Base-by-base conservation (phyloP, 1,140 invertebrate genomes). In the Stenopsyche tienmushanensis region DNA sequence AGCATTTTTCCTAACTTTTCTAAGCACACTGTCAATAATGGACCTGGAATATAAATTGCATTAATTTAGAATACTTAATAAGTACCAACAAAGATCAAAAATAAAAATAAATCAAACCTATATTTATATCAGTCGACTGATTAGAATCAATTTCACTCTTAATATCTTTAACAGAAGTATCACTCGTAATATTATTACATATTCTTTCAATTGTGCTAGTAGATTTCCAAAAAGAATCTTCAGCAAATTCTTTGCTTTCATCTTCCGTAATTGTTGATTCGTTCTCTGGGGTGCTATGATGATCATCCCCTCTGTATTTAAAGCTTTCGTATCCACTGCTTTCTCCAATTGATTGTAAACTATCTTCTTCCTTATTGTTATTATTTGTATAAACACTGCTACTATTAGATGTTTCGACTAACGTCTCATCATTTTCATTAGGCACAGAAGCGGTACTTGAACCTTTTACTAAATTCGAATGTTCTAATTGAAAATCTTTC, bases 311-410 rank as follows among this genome's bases (percentile, higher is more conserved):
- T 70, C 86, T 87, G 67, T 86, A 84, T 64, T 85, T 88, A 70
- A 92, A 89, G 72, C 90, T 93, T 72, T 93, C 90, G 71, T 93
- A 93, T 24, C 90, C 91, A 74, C 90, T 92, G 68, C 90, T 92
- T 65, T 92, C 89, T 1, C 89, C 90, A 15, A 89, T 81, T 0
- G 90, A 93, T 44, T 86, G 84, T 47, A 89, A 77, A 76, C 85
- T 89, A 71, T 85, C 83, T 13, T 78, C 73, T 53, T 79, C 73
- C 68, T 82, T 81, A 29, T 75, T 78, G n/a, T n/a, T n/a, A n/a
- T n/a, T n/a, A 59, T 39, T 45, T 26, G 50, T 45, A 41, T 59
- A 49, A 29, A 44, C 25, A 25, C 34, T 42, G 5, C 15, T 20
- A n/a, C n/a, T n/a, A n/a, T 49, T 50, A 9, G 34, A 18, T 1